These are phyloP conservation scores for Galerucella pusilla DNA, from an alignment of 2,888 invertebrate genomes.

Conservation along the genomic window DNA sequence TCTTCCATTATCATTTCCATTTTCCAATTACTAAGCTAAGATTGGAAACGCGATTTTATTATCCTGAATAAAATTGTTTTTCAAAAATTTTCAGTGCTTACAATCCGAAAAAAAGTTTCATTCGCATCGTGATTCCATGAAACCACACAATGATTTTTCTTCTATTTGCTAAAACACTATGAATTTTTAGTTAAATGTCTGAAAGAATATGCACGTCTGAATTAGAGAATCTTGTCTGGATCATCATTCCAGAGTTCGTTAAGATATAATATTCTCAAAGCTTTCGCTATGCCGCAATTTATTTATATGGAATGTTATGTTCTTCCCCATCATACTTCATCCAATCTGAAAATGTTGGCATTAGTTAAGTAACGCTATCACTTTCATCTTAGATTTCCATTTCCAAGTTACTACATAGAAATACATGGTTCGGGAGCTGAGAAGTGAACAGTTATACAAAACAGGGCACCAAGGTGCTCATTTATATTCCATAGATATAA, in stretches of 20 bases:
- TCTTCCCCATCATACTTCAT: not conserved
- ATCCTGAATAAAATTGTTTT: no score
- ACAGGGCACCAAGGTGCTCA: no score
- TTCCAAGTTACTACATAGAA: not conserved
- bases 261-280: not conserved
- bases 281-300: constrained; percentile 6
- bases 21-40: no score
- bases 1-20: no score
- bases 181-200: no score
- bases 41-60: no score
- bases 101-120: no score
- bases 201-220: not conserved
- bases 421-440: constrained; percentile 2
- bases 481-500: no score
- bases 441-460: not conserved
- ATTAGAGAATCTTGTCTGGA: not conserved
- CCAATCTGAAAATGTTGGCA: constrained; percentile 14
- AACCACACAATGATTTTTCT: no score
- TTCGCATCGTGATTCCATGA: no score
- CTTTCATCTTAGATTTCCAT: constrained; percentile 24
- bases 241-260: not conserved
- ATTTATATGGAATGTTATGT: constrained; percentile 10
- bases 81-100: no score
- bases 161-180: no score
- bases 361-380: constrained; percentile 17